Base-by-base conservation (phyloP, 2,888 invertebrate genomes). In the Aproaerema taeniolella region DNA sequence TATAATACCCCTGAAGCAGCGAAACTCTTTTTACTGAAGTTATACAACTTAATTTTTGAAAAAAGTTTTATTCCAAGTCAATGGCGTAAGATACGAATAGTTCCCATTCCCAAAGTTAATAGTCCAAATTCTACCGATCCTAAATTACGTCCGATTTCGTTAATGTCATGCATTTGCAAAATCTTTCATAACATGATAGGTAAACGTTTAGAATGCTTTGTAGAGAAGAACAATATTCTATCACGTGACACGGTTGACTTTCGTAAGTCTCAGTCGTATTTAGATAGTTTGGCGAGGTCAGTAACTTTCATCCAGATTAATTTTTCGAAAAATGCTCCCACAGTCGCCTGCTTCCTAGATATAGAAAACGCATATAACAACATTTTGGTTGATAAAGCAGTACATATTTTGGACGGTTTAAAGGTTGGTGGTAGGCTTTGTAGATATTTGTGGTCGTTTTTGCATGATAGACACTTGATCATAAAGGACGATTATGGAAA, bases 111-210 rank as follows among this genome's bases (percentile, higher is more conserved):
- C 4, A 28, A 28, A 28, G 3, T 8, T 3, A 28, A 28, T 28
- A 7, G 2, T 28, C 2, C 5, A 8, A 8, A 28, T n/a, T 3
- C 3, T 4, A n/a, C 28, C 3, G 10, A 28, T 4, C 3, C 28
- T 2, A 28, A 36, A 36, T 28, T 25, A 3, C 28, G 40, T 8
- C 40, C 40, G n/a, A 40, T 39, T 12, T 39, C 39, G 17, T 28
- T 39, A 13, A 33, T 39, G 8, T 39, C 39, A 28, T 34, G 39
- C 20, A 13, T 39, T 9, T 39, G 33, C 15, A 39, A 33, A 26
- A 39, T 39, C 15, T 39, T 39, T 28, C 33, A 39, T 39, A 17
- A 17, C 26, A 39, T 39, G 39, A 17, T 39, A 24, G 24, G 16
- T 9, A 39, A 28, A 17, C 30, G 29, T 17, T 12, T 39, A 10